phyloP scores from a whole-genome alignment of 2,888 invertebrate genomes.

The Phaedon cochleariae region DNA sequence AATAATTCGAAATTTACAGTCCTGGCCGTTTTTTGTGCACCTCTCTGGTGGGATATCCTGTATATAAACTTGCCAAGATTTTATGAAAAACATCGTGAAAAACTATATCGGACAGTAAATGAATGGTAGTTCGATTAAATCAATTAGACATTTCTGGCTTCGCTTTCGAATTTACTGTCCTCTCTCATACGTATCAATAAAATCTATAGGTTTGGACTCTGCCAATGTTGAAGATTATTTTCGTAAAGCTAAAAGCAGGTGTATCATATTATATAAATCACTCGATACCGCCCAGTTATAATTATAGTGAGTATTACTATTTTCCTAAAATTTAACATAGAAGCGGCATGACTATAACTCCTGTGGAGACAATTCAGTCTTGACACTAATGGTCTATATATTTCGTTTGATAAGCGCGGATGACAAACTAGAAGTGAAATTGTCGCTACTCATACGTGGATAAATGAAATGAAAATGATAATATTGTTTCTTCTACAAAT shows the following conservation, averaged over 20 bases:
- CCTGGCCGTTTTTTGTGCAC: no score
- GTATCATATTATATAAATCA: neutral
- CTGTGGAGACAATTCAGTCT: conserved; percentile 1
- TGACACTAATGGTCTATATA: conserved; percentile 12
- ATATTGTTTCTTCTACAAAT: neutral
- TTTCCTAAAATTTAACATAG: neutral
- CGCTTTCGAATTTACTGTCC: neutral
- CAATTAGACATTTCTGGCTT: neutral
- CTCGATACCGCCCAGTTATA: neutral
- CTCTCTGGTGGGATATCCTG: no score
- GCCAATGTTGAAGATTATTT: neutral
- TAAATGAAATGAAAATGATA: neutral
- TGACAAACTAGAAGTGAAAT: conserved; percentile 11
- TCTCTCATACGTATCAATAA: neutral
- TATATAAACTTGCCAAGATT: no score
- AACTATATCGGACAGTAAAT: no score
- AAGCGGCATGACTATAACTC: neutral
- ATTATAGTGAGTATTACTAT: neutral
- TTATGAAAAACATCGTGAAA: no score
- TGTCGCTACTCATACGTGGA: neutral
- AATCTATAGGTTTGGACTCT: neutral
- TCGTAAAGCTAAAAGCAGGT: neutral
- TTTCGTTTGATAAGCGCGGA: neutral
- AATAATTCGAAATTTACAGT: no score
- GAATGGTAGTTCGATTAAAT: no score